Evolutionary conservation across 2,888 invertebrate genomes (phyloP).

Genomic region (Temnothorax rugatulus): DNA sequence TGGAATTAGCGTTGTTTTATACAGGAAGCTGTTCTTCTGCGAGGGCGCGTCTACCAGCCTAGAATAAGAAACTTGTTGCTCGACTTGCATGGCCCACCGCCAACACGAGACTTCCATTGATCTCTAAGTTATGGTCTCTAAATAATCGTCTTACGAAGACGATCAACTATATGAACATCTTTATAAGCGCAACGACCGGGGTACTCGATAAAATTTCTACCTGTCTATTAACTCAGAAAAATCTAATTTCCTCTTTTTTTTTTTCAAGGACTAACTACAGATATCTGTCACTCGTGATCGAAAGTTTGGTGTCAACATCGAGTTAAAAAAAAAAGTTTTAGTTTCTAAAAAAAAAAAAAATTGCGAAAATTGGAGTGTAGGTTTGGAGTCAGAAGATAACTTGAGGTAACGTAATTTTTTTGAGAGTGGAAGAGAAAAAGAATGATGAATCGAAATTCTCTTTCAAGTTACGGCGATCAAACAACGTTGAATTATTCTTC

Average conservation of each 20-base stretch:
- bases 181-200: neutral
- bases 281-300: neutral
- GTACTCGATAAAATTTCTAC: neutral
- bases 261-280: neutral
- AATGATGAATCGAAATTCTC: neutral
- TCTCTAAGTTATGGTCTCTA: constrained; percentile 59
- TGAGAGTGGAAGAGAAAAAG: neutral
- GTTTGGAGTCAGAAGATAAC: neutral
- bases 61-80: constrained; percentile 85
- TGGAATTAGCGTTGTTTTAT: constrained; percentile 79
- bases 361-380: neutral
- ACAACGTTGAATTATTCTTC: constrained; percentile 12
- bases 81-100: constrained; percentile 80
- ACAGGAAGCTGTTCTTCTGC: constrained; percentile 44
- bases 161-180: neutral
- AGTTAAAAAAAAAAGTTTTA: too few relatives aligned
- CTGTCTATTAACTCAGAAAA: neutral
- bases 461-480: neutral
- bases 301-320: neutral
- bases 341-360: neutral
- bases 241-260: neutral
- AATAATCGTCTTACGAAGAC: constrained; percentile 66
- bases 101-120: constrained; percentile 73
- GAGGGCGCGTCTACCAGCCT: constrained; percentile 39
- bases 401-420: constrained; percentile 15